These are phyloP conservation scores for Nyctereutes procyonoides DNA, from an alignment of 2,113 vertebrate genomes.

Conservation along the genomic window DNA sequence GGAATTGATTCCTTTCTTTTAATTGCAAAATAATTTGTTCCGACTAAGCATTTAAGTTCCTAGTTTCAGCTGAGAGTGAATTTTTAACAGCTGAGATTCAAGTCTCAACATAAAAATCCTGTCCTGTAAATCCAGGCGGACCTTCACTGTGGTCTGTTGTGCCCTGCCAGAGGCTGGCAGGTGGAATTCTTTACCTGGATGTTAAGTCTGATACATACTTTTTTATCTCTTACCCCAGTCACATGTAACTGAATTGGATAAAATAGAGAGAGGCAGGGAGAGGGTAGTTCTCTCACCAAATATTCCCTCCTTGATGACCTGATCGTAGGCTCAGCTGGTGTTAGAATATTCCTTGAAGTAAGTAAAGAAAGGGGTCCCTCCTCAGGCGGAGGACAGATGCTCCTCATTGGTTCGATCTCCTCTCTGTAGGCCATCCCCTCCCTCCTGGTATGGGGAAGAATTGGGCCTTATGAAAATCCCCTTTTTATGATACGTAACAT, in stretches of 20 bases:
- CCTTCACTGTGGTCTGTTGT: not conserved
- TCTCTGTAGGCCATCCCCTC: not conserved
- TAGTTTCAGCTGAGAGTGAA: slow-evolving; percentile 23
- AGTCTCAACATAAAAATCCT: not conserved
- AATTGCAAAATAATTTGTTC: slow-evolving; percentile 73
- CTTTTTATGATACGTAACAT: not conserved
- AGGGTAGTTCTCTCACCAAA: not conserved
- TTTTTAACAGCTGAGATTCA: slow-evolving; percentile 41
- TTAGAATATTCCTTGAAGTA: not conserved
- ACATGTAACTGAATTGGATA: not conserved
- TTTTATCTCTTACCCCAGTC: not conserved
- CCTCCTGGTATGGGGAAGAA: not conserved
- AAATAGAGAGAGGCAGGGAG: not conserved
- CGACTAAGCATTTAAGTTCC: slow-evolving; percentile 57
- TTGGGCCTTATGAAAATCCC: slow-evolving; percentile 6
- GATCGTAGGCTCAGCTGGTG: not conserved
- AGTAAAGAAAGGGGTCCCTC: not conserved
- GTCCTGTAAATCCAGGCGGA: not conserved
- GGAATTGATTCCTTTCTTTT: slow-evolving; percentile 75
- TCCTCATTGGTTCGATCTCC: not conserved
- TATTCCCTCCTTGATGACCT: slow-evolving; percentile 32
- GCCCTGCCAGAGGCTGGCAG: not conserved
- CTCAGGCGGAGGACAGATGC: not conserved
- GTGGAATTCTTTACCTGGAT: slow-evolving; percentile 40
- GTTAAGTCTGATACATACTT: not conserved